Evolutionary conservation across 92 coral and sea anemone genomes (phyloP), one percentile per base, ranked within the genome.

Genomic region (Parazoanthus darwini): DNA sequence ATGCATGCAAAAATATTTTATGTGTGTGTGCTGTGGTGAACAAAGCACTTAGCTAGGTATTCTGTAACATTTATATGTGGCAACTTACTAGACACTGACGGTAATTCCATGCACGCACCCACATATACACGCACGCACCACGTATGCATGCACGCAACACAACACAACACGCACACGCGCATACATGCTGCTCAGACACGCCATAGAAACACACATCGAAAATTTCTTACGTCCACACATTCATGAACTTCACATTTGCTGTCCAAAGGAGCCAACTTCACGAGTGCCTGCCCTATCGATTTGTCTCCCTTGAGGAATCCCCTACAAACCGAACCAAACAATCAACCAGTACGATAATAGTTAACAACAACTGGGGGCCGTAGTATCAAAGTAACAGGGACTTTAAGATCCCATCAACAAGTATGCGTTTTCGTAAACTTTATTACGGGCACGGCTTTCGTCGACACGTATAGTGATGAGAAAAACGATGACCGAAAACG

Each of bases 231-330:
- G 95, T 97, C 99, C 29, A 91, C 89, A 48, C 99, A 95, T 54
- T 97, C 99, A 46, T 97, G 99, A 22, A 97, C 94, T 88, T 97
- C 99, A 75, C 95, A 92, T 79, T 93, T 94, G 88, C 91, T 96
- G 79, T 97, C 99, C 79, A 97, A 92, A 33, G 95, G 88, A 70
- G 94, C 91, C 42, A 97, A 92, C 72, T 97, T 97, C 67, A 97
- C 90, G 35, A 93, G 93, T 1, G 98, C 96, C 80, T 97, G 99
- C 39, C 97, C 99, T 39, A 97, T 81, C 15, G 99, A 82, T 87
- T 97, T 97, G 93, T 97, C 99, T 35, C 98, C 99, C 85, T 97
- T 97, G 18, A 97, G 88, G 80, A 97, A 95, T 33, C 98, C 98
- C 87, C 99, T 96, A 78, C 22, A 71, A 77, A 14, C 54, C 11